Conservation (phyloP, 2,113 vertebrate species). For the Sorex fumeus region DNA sequence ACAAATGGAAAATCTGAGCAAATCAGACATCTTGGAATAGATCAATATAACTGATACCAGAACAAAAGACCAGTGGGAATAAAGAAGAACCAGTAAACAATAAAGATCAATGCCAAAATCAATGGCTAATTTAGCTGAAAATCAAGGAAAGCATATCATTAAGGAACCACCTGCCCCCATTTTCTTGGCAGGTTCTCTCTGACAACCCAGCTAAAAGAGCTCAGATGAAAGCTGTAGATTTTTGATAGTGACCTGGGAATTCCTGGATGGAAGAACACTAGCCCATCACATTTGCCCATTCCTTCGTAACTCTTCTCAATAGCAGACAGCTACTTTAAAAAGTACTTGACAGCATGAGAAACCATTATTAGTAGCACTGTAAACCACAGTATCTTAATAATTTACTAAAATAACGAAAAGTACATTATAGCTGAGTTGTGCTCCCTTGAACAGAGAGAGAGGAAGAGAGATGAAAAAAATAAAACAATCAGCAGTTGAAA, state of each 20-base stretch:
- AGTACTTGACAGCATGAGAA: too few species aligned
- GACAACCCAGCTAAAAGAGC: not conserved
- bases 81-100: not conserved
- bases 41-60: slow-evolving; percentile 38
- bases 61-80: slow-evolving; percentile 72
- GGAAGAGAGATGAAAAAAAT: too few species aligned
- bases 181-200: not conserved
- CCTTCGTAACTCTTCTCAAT: too few species aligned
- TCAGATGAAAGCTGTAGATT: slow-evolving; percentile 36
- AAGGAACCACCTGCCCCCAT: not conserved
- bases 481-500: too few species aligned
- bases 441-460: too few species aligned
- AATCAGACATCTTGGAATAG: slow-evolving; percentile 55
- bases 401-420: too few species aligned
- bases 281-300: not conserved
- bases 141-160: slow-evolving; percentile 49
- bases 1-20: slow-evolving; percentile 31
- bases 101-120: slow-evolving; percentile 50
- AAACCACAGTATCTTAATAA: too few species aligned
- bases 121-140: slow-evolving; percentile 41
- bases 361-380: too few species aligned
- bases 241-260: slow-evolving; percentile 10
- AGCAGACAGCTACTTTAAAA: too few species aligned
- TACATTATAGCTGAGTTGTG: too few species aligned
- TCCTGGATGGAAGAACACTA: not conserved